These are phyloP conservation scores for Acrossocheilus wenchowensis DNA, from an alignment of 2,797 vertebrate species.

Conservation along the genomic window DNA sequence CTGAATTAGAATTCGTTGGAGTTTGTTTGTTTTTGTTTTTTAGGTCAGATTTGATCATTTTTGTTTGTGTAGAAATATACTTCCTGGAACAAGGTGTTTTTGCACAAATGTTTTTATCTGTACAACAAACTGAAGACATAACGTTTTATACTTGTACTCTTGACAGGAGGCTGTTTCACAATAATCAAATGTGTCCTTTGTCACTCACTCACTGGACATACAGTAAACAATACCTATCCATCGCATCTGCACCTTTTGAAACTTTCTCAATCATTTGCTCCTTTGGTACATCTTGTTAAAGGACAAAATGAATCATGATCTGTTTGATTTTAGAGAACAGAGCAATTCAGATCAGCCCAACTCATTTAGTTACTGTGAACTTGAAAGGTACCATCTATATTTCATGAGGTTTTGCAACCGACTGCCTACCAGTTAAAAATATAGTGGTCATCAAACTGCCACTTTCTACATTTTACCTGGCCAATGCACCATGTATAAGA, in stretches of 20 bases:
- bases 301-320: background rate
- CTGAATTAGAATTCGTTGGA: background rate
- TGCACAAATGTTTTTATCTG: background rate
- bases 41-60: background rate
- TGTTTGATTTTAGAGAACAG: slow-evolving; percentile 6
- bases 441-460: slow-evolving; percentile 29
- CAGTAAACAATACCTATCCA: background rate
- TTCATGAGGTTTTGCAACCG: slow-evolving; percentile 13
- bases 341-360: background rate
- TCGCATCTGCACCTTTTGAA: no score
- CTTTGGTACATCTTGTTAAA: background rate
- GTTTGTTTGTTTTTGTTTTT: background rate
- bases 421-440: slow-evolving; percentile 2
- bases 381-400: background rate
- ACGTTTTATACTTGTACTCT: background rate
- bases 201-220: background rate
- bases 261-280: background rate
- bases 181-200: slow-evolving; percentile 4
- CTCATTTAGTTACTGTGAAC: background rate
- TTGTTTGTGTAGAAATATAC: background rate
- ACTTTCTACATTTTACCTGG: background rate
- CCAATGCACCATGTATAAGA: background rate
- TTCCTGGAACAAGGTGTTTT: background rate
- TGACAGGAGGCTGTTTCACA: background rate
- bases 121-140: background rate